A percentile compares a stretch with the other conserved stretches of the same genome.
These are phyloP conservation scores for Saccostrea echinata DNA, from an alignment of 1,140 invertebrate species.

Conservation along the genomic window DNA sequence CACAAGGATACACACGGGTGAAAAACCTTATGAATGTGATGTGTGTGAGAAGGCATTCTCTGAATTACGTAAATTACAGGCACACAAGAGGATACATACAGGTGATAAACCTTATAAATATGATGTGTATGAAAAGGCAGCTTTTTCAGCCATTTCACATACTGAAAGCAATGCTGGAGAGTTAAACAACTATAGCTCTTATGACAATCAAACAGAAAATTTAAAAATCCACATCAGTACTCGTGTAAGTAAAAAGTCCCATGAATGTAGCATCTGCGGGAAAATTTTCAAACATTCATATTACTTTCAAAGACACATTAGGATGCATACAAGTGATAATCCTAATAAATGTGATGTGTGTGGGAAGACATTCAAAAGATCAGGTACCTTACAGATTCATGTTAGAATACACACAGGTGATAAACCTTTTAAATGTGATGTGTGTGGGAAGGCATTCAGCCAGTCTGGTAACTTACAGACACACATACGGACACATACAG, in stretches of 20 bases:
- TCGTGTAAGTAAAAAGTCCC: constrained; percentile 54
- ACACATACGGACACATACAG: constrained; percentile 39
- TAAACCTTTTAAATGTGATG: constrained; percentile 50
- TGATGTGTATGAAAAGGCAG: too few species aligned
- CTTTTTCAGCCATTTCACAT: too few species aligned
- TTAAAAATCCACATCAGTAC: constrained; percentile 59
- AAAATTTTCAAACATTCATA: background rate
- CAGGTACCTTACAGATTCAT: background rate
- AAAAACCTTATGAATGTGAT: background rate
- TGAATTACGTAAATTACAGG: background rate
- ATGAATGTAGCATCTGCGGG: constrained; percentile 21
- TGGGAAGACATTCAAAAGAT: background rate
- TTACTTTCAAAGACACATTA: constrained; percentile 6
- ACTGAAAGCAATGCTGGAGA: too few species aligned
- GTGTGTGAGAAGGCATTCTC: constrained; percentile 18
- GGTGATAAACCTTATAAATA: too few species aligned
- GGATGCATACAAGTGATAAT: constrained; percentile 52
- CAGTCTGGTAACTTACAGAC: background rate
- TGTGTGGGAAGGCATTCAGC: constrained; percentile 21
- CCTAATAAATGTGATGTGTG: constrained; percentile 51
- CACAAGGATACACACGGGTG: too few species aligned
- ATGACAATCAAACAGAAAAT: too few species aligned
- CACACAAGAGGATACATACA: too few species aligned
- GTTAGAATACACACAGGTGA: constrained; percentile 53
- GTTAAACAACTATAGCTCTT: too few species aligned